Evolutionary conservation across 2,113 vertebrate genomes (phyloP).

Genomic region (Apistogramma diplotaenia): DNA sequence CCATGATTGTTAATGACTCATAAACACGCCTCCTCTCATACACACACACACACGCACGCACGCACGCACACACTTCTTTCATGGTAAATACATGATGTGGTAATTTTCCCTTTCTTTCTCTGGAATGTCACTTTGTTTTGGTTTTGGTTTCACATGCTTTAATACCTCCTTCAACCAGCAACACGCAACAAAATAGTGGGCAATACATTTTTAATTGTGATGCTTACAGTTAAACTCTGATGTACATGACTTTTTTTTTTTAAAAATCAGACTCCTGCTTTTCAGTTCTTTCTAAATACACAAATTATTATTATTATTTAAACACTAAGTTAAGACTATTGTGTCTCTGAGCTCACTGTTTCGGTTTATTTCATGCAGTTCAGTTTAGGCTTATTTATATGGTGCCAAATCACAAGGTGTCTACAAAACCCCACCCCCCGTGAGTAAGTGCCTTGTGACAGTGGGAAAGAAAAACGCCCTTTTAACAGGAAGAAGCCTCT

Average conservation of each 20-base stretch:
- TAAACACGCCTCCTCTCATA: background rate
- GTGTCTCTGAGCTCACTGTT: background rate
- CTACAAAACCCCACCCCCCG: too few species aligned
- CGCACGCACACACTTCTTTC: constrained; percentile 63
- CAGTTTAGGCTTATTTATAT: background rate
- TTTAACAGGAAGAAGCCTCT: background rate
- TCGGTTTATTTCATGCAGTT: background rate
- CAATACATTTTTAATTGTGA: background rate
- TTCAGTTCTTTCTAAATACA: background rate
- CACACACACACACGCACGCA: constrained; percentile 62
- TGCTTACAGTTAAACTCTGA: background rate
- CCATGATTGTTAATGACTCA: too few species aligned
- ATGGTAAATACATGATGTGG: constrained; percentile 5
- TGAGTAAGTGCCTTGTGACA: background rate
- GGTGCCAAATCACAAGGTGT: background rate
- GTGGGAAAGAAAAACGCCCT: background rate
- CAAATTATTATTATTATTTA: background rate
- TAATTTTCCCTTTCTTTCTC: background rate
- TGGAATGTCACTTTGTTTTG: too few species aligned
- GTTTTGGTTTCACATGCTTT: background rate
- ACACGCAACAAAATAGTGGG: too few species aligned
- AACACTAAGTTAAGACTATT: background rate
- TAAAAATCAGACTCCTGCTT: background rate
- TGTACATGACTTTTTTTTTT: background rate
- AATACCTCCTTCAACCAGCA: background rate